phyloP scores from a whole-genome alignment of 2,888 invertebrate species.

The Epistrophella euchroma region DNA sequence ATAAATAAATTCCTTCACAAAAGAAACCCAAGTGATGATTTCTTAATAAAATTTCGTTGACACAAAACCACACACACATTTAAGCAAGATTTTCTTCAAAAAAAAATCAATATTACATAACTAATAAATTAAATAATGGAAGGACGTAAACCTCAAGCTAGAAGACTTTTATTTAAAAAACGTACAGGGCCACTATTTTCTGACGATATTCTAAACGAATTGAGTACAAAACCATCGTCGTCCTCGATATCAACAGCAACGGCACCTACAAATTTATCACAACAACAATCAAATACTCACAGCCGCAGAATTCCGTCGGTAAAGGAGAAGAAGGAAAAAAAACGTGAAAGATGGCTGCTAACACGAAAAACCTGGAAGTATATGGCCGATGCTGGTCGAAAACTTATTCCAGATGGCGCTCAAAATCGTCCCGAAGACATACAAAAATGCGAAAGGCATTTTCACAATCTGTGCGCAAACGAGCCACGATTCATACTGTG shows the following conservation, averaged over 20 bases:
- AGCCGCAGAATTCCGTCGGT: slow-evolving; percentile 61
- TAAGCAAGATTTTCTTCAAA: slow-evolving; percentile 16
- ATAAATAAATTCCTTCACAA: background rate
- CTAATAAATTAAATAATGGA: slow-evolving; percentile 49
- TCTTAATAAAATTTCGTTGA: slow-evolving; percentile 8
- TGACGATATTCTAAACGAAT: slow-evolving; percentile 77
- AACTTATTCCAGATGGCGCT: slow-evolving; percentile 92
- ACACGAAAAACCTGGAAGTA: slow-evolving; percentile 96
- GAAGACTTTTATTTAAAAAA: slow-evolving; percentile 77
- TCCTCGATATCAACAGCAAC: slow-evolving; percentile 19
- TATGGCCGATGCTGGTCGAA: slow-evolving; percentile 95
- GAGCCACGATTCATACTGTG: slow-evolving; percentile 92
- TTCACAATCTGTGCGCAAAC: slow-evolving; percentile 91
- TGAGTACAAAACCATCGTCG: slow-evolving; percentile 53
- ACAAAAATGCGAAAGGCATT: slow-evolving; percentile 92
- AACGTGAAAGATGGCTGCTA: slow-evolving; percentile 91
- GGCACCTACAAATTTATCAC: background rate
- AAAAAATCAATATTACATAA: background rate
- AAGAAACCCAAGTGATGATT: background rate
- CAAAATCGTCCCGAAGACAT: slow-evolving; percentile 90
- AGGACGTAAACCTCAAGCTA: slow-evolving; percentile 36
- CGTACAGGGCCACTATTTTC: slow-evolving; percentile 78
- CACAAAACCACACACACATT: background rate
- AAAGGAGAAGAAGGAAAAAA: slow-evolving; percentile 78
- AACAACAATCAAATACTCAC: slow-evolving; percentile 39